Conservation (phyloP, 2,888 invertebrate species). For the Pristionchus maxplancki region DNA sequence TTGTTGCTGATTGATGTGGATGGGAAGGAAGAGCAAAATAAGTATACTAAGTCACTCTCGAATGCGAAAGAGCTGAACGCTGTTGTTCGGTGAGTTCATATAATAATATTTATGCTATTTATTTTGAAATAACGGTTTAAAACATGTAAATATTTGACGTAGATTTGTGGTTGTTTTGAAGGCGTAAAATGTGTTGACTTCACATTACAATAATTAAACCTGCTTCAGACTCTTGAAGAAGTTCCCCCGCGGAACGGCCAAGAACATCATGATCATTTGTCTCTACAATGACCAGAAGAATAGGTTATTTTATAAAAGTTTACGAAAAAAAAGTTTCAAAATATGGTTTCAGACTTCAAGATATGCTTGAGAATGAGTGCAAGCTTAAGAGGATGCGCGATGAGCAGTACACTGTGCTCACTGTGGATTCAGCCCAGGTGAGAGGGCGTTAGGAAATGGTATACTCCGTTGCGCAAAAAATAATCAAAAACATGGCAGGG, state of each 20-base stretch:
- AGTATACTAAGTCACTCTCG: not conserved
- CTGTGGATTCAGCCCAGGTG: slow-evolving; percentile 25
- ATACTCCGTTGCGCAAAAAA: too few species aligned
- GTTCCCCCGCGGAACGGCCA: not conserved
- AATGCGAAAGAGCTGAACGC: not conserved
- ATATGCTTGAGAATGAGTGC: not conserved
- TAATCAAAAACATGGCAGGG: too few species aligned
- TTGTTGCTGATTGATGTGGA: slow-evolving; percentile 4
- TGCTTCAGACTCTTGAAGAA: not conserved
- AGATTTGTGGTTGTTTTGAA: not conserved
- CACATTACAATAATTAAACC: too few species aligned
- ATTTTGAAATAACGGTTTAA: too few species aligned
- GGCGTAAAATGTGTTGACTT: too few species aligned
- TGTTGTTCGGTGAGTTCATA: not conserved
- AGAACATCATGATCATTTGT: not conserved
- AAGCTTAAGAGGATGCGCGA: too few species aligned
- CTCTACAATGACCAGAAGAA: not conserved
- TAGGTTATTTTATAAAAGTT: not conserved
- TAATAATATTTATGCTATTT: too few species aligned
- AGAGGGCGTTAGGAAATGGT: not conserved
- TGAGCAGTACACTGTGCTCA: not conserved
- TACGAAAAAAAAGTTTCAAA: too few species aligned
- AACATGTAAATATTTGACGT: too few species aligned
- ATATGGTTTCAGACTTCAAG: not conserved
- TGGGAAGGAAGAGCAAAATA: not conserved